Percentiles rank a stretch among this genome's conserved stretches.
These are phyloP conservation scores for Callinectes sapidus DNA, from an alignment of 2,888 invertebrate genomes.

Conservation along the genomic window DNA sequence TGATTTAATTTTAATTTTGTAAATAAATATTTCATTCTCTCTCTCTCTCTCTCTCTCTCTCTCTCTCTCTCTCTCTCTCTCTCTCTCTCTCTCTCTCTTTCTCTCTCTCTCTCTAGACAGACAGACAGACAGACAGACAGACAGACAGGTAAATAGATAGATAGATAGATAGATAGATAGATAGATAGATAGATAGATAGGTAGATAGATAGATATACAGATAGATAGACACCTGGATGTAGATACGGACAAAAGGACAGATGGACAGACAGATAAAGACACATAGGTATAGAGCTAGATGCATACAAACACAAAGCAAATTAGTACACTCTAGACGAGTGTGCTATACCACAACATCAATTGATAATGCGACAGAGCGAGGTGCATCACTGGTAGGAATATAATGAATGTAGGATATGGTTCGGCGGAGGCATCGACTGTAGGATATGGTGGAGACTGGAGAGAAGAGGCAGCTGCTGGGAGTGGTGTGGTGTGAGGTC, in stretches of 20 bases:
- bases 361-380: neutral
- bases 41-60: neutral
- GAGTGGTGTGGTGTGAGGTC: neutral
- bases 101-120: slow-evolving; percentile 4
- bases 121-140: neutral
- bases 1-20: neutral
- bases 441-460: neutral
- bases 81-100: slow-evolving; percentile 17
- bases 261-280: neutral
- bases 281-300: neutral
- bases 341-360: neutral
- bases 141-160: neutral
- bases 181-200: neutral
- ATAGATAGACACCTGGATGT: neutral
- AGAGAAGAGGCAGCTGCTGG: neutral
- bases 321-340: neutral
- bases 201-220: neutral
- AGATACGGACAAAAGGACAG: neutral
- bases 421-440: neutral
- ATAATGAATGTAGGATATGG: slow-evolving; percentile 21
- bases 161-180: neutral
- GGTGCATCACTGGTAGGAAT: neutral
- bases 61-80: slow-evolving; percentile 25
- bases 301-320: neutral
- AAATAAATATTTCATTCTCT: neutral